Percentiles rank a stretch among this genome's conserved stretches.
These are phyloP conservation scores for Drosophila paranaensis DNA, from an alignment of 2,888 invertebrate species.

Conservation along the genomic window DNA sequence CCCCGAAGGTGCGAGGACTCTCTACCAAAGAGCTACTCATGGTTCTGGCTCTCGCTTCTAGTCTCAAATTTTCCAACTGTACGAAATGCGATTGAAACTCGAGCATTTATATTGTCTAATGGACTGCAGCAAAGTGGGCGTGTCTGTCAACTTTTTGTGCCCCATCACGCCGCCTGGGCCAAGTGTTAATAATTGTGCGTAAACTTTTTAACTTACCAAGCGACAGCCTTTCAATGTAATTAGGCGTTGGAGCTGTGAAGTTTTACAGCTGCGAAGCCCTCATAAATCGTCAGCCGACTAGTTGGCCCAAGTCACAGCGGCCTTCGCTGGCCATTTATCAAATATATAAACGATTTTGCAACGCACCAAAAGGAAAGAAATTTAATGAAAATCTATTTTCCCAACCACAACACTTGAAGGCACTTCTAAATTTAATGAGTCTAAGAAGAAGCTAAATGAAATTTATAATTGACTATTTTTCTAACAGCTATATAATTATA, in stretches of 20 bases:
- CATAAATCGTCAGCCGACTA: slow-evolving; percentile 9
- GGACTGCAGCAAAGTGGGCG: slow-evolving; percentile 43
- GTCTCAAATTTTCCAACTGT: slow-evolving; percentile 12
- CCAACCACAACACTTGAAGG: not conserved
- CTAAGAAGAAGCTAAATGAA: too few species aligned
- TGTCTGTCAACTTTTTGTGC: slow-evolving; percentile 59
- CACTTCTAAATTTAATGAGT: too few species aligned
- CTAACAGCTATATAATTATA: too few species aligned
- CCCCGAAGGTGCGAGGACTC: slow-evolving; percentile 47
- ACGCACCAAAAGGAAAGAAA: not conserved
- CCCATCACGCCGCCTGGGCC: slow-evolving; percentile 54
- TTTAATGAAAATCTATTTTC: not conserved
- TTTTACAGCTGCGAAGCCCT: slow-evolving; percentile 48
- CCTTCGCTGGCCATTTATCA: slow-evolving; percentile 36
- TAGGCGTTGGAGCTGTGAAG: slow-evolving; percentile 51
- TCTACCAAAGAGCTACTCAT: slow-evolving; percentile 37
- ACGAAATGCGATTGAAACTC: slow-evolving; percentile 1
- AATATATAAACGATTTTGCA: slow-evolving; percentile 7
- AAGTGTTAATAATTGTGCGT: slow-evolving; percentile 74
- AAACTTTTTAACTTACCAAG: slow-evolving; percentile 54
- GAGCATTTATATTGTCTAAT: slow-evolving; percentile 34
- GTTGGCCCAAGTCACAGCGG: slow-evolving; percentile 1
- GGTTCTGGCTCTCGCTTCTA: not conserved
- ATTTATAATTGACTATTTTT: too few species aligned
- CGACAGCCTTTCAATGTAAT: slow-evolving; percentile 49